phyloP scores from a whole-genome alignment of 1,140 invertebrate species.

The Oedothorax gibbosus region DNA sequence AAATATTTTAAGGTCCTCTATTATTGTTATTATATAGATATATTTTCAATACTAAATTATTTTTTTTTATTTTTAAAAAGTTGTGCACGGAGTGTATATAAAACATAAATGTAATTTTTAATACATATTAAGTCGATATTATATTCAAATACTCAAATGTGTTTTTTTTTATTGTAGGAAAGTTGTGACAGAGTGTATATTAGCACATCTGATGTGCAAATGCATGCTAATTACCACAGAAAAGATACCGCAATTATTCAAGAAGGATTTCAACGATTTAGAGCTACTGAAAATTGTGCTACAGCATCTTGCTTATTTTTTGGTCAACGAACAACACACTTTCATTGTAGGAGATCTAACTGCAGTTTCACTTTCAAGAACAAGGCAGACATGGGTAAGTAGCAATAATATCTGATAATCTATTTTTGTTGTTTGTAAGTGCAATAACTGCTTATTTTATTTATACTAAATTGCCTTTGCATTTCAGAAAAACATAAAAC shows the following conservation, averaged over 20 bases:
- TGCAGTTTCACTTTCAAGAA: conserved; percentile 98
- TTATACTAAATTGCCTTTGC: conserved; percentile 3
- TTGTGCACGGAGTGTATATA: too few species aligned
- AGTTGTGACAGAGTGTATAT: conserved; percentile 98
- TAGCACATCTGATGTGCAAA: conserved; percentile 98
- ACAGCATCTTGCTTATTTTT: conserved; percentile 89
- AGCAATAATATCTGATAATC: background rate
- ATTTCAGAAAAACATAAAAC: conserved; percentile 96
- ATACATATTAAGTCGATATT: background rate
- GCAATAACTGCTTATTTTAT: background rate
- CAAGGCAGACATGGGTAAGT: conserved; percentile 97
- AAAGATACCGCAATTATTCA: conserved; percentile 98
- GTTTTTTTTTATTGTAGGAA: conserved; percentile 71
- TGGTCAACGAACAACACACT: conserved; percentile 97
- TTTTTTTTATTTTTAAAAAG: too few species aligned
- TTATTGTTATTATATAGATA: too few species aligned
- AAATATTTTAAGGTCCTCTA: too few species aligned
- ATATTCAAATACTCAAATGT: background rate
- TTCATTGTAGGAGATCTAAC: conserved; percentile 90
- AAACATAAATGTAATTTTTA: too few species aligned
- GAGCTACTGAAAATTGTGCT: conserved; percentile 91
- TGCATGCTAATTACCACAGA: conserved; percentile 98
- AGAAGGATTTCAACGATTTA: conserved; percentile 92
- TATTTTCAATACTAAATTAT: too few species aligned
- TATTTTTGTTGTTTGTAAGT: background rate